A percentile compares a stretch with the other conserved stretches of the same genome.
Evolutionary conservation across 2,113 vertebrate species (phyloP).

Genomic region (Martes martes): DNA sequence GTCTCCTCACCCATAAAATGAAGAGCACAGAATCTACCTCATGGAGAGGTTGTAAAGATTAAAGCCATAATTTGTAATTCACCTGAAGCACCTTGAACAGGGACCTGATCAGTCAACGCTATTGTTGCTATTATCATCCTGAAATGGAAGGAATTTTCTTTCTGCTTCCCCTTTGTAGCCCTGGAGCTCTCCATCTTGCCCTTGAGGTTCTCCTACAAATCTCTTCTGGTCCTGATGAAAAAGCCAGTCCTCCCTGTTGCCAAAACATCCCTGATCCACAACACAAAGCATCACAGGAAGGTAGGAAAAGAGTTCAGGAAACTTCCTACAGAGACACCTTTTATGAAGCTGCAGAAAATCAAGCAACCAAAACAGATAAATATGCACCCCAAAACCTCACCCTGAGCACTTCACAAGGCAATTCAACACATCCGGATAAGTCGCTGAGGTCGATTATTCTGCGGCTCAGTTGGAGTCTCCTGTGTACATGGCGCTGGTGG

Average conservation of each 20-base stretch:
- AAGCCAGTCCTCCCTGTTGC: background rate
- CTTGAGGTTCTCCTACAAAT: background rate
- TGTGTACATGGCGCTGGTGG: background rate
- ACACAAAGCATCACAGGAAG: background rate
- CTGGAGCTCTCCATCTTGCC: background rate
- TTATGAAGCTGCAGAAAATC: background rate
- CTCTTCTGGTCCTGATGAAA: background rate
- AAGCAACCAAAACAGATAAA: background rate
- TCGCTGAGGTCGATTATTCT: background rate
- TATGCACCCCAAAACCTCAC: background rate
- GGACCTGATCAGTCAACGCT: background rate
- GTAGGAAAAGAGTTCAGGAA: background rate
- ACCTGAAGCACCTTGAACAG: background rate
- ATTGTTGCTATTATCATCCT: background rate
- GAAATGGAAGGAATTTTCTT: background rate
- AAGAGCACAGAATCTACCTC: background rate
- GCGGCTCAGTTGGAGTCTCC: background rate
- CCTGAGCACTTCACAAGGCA: background rate
- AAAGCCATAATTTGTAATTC: background rate
- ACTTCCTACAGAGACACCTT: background rate
- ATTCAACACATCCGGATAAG: background rate
- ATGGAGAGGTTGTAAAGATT: background rate
- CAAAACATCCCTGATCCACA: background rate
- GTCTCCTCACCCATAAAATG: background rate
- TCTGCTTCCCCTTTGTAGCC: background rate